Base-by-base conservation (phyloP, 2,888 invertebrate genomes). In the Eupithecia inturbata region DNA sequence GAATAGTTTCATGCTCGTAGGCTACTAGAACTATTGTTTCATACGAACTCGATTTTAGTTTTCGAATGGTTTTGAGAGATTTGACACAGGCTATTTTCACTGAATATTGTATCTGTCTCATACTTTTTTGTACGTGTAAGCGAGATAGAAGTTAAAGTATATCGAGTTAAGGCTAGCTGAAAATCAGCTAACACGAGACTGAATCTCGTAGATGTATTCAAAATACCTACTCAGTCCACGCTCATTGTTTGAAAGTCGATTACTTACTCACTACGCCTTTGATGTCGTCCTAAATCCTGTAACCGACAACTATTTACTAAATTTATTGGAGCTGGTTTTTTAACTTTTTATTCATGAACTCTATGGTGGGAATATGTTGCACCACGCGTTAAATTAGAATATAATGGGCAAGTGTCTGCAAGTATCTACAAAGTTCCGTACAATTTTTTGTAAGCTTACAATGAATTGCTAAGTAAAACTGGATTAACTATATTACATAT, bases 381-480 rank as follows among this genome's bases (percentile, higher is more conserved):
- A 33, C 67, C 64, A 74, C 64, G 71, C 68, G 68, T 74, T 68
- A 74, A 74, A 57, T 74, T 57, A 68, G 64, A 74, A 74, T n/a
- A 63, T 45, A 62, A 26, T 33, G 62, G 60, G 16, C 33, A 63
- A 63, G 63, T 36, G 33, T 4, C 36, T 33, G 63, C 9, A 19
- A 19, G 6, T 63, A 64, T 5, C n/a, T 31, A 31, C 7, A 36
- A 36, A 33, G 36, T 64, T 64, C 33, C 19, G 31, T 62, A 60
- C 60, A 19, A 60, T 31, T 28, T 28, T 60, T 31, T 62, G 31
- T 49, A n/a, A 49, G 0, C n/a, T 19, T 16, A 19, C 6, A 19
- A 39, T 14, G 14, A 45, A 45, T 19, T 19, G 5, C 19, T 7
- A 45, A 45, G 5, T 45, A 45, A 45, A 19, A 19, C 45, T 6